Percentiles rank a stretch among this genome's conserved stretches.
Conservation (phyloP, 92 coral and sea anemone species). For the Zoanthus solanderi region DNA sequence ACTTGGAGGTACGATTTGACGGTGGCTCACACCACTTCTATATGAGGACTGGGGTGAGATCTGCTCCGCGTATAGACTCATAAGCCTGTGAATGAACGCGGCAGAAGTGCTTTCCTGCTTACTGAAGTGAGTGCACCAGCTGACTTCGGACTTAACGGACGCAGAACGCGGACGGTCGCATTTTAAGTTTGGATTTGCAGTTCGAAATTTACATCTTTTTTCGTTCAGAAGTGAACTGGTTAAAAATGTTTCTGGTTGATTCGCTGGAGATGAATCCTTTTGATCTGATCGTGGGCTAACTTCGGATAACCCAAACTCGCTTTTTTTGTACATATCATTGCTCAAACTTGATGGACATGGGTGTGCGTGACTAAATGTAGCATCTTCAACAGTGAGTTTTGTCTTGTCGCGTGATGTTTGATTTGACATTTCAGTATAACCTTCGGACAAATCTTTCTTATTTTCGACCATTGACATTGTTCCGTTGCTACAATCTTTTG, state of each 20-base stretch:
- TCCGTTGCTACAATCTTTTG: background rate
- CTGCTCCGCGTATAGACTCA: conserved; percentile 85
- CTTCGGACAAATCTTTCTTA: background rate
- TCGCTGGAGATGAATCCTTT: background rate
- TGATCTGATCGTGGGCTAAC: background rate
- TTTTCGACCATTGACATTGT: background rate
- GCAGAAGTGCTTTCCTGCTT: conserved; percentile 70
- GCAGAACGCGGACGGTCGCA: conserved; percentile 3
- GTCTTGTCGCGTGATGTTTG: conserved; percentile 21
- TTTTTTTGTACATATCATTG: background rate
- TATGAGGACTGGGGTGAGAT: conserved; percentile 79
- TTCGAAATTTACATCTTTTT: background rate
- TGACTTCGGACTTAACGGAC: conserved; percentile 12
- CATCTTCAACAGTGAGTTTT: conserved; percentile 18
- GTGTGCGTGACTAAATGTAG: conserved; percentile 30
- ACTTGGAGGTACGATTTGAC: conserved; percentile 51
- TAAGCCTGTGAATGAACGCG: conserved; percentile 67
- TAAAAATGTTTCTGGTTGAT: background rate
- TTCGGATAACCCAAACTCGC: background rate
- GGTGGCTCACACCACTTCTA: conserved; percentile 61
- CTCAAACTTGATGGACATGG: conserved; percentile 4
- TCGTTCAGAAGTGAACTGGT: conserved; percentile 1
- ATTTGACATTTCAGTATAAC: conserved; percentile 1
- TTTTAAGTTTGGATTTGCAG: background rate
- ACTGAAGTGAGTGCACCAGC: conserved; percentile 88